Base-by-base conservation (phyloP, 2,113 vertebrate genomes). In the Rhinichthys klamathensis region DNA sequence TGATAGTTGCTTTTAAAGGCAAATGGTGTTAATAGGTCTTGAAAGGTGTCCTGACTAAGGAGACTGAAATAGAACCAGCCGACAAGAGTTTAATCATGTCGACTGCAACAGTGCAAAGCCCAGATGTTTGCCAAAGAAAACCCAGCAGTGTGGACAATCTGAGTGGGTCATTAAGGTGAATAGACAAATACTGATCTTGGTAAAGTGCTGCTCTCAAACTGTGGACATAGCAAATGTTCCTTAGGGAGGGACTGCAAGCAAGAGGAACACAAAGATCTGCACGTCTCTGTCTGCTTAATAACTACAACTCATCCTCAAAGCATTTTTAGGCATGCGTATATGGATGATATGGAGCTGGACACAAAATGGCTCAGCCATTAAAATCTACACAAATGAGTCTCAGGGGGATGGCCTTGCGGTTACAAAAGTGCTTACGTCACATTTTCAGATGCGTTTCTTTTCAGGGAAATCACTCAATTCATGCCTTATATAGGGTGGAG, bases 101-200 rank as follows among this genome's bases (percentile, higher is more conserved):
- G 38, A 11, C 65, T 56, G 7, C 65, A 82, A 67, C 60, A 49
- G 79, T 21, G 38, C 65, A 83, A 72, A 72, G 32, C 67, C 21
- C 65, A 83, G 32, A 72, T 72, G 80, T 83, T 72, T 83, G 49
- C 80, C 25, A 58, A 82, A 83, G 67, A 56, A 83, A 49, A 49
- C 65, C 51, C 35, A 70, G 72, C 16, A 44, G 78, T 44, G n/a
- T 15, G 18, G 54, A 76, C 41, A 74, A 16, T 49, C 4, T 61
- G 73, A 87, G 76, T 21, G 46, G 49, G n/a, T 38, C 56, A 73
- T 84, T 87, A 38, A 65, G 46, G 70, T 61, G 70, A 80, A 80
- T 7, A 38, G 46, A 60, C 65, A 73, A 87, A 84, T 41, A 72
- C 63, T 51, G 30, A 16, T 54, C 4, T 61, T 38, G 13, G 38